Base-by-base conservation (phyloP, 2,797 vertebrate genomes). In the Notoglanidium macrostoma region DNA sequence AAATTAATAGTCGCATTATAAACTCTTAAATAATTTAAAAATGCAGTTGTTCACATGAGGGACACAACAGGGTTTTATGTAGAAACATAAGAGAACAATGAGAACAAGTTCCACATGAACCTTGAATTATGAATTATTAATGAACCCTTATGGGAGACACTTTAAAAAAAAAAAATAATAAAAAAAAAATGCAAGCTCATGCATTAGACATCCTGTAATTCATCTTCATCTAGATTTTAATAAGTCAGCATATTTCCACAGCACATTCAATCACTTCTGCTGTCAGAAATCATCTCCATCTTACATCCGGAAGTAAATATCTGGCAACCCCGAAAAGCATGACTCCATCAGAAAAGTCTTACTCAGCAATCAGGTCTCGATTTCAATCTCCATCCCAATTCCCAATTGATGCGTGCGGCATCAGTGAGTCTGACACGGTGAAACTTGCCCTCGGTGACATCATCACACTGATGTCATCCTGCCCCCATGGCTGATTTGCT, bases 381-480 rank as follows among this genome's bases (percentile, higher is more conserved):
- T 21, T 35, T 61, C n/a, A 1, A 35, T 3, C 54, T 61, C 29
- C 9, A n/a, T 61, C 23, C 7, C 35, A n/a, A 55, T 46, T 23
- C 54, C 68, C 83, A 35, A 35, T 35, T 35, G 35, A 72, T n/a
- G 35, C 32, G 21, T 54, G 35, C 9, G 11, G 63, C 44, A 15
- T 70, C 54, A 61, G 40, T 8, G 19, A 82, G 11, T 63, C 55
- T 78, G 80, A 49, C 65, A n/a, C 57, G 29, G 6, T 67, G 26
- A 77, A 83, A 32, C 81, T 85, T 78, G 72, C 74, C n/a, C 51
- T 77, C 5, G 40, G 19, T 85, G 51, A 85, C 87, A 63, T 85
- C 83, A 85, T 23, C 2, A 11, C n/a, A 44, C 26, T 85, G 87
- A 80, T 68, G 54, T 85, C 87, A 88, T 79, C 81, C 73, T 15